Evolutionary conservation across 2,797 vertebrate genomes (phyloP).

Genomic region (Heterohyrax brucei): DNA sequence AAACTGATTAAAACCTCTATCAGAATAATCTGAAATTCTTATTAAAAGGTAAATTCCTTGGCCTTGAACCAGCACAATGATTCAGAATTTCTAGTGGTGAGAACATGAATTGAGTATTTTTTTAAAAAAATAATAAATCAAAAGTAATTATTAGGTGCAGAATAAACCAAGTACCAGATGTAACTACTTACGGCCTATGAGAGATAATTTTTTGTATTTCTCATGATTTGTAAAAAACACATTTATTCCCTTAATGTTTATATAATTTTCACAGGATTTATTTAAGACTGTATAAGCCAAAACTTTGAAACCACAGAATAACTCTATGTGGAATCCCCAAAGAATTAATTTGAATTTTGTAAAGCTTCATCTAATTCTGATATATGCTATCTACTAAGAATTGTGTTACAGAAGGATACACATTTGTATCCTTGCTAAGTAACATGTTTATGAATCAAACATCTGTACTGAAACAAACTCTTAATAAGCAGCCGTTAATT

Average conservation of each 20-base stretch:
- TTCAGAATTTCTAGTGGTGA: conserved; percentile 61
- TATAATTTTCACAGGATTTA: neutral
- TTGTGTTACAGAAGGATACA: conserved; percentile 4
- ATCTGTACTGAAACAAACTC: conserved; percentile 61
- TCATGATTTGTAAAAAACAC: conserved; percentile 8
- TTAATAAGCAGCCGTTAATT: conserved; percentile 63
- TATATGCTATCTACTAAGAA: conserved; percentile 38
- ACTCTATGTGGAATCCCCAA: conserved; percentile 6
- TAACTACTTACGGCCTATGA: conserved; percentile 25
- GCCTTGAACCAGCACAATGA: conserved; percentile 44
- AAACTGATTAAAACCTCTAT: conserved; percentile 64
- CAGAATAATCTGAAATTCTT: conserved; percentile 56
- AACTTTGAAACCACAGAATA: neutral
- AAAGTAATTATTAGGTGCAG: conserved; percentile 62
- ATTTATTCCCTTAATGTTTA: conserved; percentile 17
- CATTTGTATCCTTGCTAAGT: conserved; percentile 50
- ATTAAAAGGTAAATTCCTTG: conserved; percentile 79
- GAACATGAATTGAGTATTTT: conserved; percentile 70
- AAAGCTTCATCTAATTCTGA: conserved; percentile 21
- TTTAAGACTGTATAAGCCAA: neutral
- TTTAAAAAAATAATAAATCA: conserved; percentile 71
- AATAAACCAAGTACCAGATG: conserved; percentile 41
- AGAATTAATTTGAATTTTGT: conserved; percentile 52
- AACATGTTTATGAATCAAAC: conserved; percentile 61
- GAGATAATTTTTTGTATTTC: conserved; percentile 37